A percentile compares a stretch with the other conserved stretches of the same genome.
phyloP scores from a whole-genome alignment of 2,113 vertebrate species.

The Callionymus lyra region DNA sequence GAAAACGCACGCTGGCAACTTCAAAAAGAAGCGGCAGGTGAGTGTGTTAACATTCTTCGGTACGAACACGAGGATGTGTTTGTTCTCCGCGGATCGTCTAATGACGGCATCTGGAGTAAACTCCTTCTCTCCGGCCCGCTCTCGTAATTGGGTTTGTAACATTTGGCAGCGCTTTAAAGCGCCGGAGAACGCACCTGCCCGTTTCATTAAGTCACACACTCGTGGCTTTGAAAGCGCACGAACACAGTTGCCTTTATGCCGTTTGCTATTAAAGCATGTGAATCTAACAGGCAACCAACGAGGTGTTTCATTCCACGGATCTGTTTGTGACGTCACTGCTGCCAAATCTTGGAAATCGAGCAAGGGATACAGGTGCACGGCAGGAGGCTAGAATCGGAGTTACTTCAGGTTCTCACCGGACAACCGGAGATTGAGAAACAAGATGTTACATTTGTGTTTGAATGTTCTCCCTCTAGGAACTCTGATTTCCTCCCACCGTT shows the following conservation, averaged over 20 bases:
- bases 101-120: constrained; percentile 44
- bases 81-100: constrained; percentile 34
- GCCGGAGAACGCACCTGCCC: constrained; percentile 17
- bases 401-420: no score
- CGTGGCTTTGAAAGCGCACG: constrained; percentile 2
- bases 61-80: constrained; percentile 48
- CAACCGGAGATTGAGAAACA: no score
- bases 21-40: constrained; percentile 56
- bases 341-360: no score
- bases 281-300: no score
- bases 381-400: no score
- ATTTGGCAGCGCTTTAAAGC: constrained; percentile 36
- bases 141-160: constrained; percentile 20
- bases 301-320: no score
- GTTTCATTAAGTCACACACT: constrained; percentile 23
- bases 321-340: no score
- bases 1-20: constrained; percentile 49
- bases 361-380: no score
- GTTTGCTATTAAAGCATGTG: no score
- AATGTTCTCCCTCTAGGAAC: no score
- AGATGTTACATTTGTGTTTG: no score
- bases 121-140: constrained; percentile 18
- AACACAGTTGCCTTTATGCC: not conserved
- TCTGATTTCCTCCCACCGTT: no score
- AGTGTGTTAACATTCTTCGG: constrained; percentile 48